These are phyloP conservation scores for Metallyticus violacea DNA, from an alignment of 2,888 invertebrate genomes.

Conservation along the genomic window DNA sequence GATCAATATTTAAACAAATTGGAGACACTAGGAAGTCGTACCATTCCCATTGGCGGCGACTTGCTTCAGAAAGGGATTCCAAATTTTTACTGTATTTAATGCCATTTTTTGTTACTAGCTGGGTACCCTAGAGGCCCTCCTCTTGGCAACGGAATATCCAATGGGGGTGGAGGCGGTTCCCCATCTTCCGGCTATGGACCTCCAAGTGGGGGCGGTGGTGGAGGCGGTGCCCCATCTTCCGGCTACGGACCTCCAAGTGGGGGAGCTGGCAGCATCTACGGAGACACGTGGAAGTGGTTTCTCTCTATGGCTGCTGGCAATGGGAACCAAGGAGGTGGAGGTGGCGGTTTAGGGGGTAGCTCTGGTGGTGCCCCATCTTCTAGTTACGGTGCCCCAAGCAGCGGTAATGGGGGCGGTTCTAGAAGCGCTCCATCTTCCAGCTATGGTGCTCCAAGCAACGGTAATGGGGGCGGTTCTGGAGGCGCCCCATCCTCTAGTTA, in stretches of 20 bases:
- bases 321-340: not conserved
- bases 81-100: too few species aligned
- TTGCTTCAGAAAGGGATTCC: too few species aligned
- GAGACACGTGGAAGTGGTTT: conserved; percentile 39
- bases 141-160: too few species aligned
- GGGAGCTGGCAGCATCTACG: too few species aligned
- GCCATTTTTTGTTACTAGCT: too few species aligned
- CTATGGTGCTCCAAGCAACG: conserved; percentile 51
- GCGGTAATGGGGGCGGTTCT: conserved; percentile 41
- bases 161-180: conserved; percentile 33
- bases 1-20: too few species aligned
- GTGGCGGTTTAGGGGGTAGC: conserved; percentile 31
- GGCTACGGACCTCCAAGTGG: conserved; percentile 42
- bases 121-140: too few species aligned
- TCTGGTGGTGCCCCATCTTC: conserved; percentile 29
- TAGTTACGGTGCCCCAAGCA: conserved; percentile 41
- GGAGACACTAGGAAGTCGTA: too few species aligned
- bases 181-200: conserved; percentile 48
- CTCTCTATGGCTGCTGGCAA: conserved; percentile 44
- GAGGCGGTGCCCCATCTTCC: conserved; percentile 31
- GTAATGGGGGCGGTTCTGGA: conserved; percentile 36
- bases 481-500: conserved; percentile 37
- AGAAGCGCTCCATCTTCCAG: conserved; percentile 46
- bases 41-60: too few species aligned
- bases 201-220: conserved; percentile 36